Percentiles rank a stretch among this genome's conserved stretches.
Conservation (phyloP, 2,888 invertebrate genomes). For the Saturnia pavonia region DNA sequence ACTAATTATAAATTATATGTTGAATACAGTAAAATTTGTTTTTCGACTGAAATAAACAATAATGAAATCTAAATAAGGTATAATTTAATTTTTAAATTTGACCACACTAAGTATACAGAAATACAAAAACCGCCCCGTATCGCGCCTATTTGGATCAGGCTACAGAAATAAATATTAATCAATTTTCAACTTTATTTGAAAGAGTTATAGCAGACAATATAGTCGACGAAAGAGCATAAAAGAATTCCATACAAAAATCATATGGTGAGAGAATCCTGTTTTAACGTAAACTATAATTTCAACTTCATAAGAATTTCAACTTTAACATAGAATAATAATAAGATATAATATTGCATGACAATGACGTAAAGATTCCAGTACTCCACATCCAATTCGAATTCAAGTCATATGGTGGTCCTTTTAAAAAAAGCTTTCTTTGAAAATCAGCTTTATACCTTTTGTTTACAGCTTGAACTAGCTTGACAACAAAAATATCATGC, state of each 20-base stretch:
- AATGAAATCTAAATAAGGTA: neutral
- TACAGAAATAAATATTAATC: neutral
- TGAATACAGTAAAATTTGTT: neutral
- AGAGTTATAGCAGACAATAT: neutral
- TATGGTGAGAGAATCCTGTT: conserved; percentile 13
- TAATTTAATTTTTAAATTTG: neutral
- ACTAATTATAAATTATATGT: neutral
- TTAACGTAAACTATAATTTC: neutral
- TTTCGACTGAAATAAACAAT: neutral
- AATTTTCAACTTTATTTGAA: neutral
- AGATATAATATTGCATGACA: neutral
- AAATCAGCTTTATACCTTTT: neutral
- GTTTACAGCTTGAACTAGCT: neutral
- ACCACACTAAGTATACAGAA: neutral
- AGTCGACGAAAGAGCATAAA: neutral
- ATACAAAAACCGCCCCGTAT: neutral
- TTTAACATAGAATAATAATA: neutral
- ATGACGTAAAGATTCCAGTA: neutral
- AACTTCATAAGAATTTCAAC: neutral
- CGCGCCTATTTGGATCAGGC: conserved; percentile 8
- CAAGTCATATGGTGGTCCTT: conserved; percentile 13
- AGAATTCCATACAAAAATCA: conserved; percentile 13
- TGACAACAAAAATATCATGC: neutral
- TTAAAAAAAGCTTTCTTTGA: neutral
- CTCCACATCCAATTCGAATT: conserved; percentile 9